phyloP scores from a whole-genome alignment of 2,797 vertebrate species.

The Hirundo rustica region DNA sequence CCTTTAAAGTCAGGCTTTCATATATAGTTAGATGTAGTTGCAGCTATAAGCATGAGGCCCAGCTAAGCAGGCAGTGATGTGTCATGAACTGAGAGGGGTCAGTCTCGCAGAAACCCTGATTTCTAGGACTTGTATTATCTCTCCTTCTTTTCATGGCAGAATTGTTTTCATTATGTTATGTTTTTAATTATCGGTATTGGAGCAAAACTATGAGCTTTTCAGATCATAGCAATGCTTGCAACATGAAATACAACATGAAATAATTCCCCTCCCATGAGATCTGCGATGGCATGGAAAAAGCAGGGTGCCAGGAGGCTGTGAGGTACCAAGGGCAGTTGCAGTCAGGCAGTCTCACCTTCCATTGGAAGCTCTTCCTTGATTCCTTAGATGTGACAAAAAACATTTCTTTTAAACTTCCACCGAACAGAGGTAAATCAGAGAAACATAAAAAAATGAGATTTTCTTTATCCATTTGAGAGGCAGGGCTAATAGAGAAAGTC shows the following conservation, averaged over 20 bases:
- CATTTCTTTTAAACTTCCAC: neutral
- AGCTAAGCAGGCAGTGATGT: neutral
- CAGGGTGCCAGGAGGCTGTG: neutral
- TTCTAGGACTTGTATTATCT: neutral
- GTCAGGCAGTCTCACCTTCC: neutral
- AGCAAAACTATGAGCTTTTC: neutral
- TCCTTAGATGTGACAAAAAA: neutral
- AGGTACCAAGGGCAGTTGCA: neutral
- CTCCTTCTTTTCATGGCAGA: neutral
- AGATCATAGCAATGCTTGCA: neutral
- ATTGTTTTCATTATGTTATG: neutral
- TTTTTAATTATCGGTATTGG: neutral
- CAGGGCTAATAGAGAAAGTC: slow-evolving; percentile 42
- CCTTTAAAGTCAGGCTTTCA: slow-evolving; percentile 62
- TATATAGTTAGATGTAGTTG: slow-evolving; percentile 16
- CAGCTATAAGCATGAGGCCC: slow-evolving; percentile 19
- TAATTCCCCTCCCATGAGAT: neutral
- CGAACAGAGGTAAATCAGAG: neutral
- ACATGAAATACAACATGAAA: neutral
- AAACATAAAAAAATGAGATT: neutral
- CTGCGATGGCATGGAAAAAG: neutral
- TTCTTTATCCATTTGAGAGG: neutral
- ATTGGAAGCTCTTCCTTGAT: neutral
- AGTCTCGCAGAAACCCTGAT: neutral
- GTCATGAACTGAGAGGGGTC: slow-evolving; percentile 8